Percentiles rank a stretch among this genome's conserved stretches.
Evolutionary conservation across 2,888 invertebrate genomes (phyloP).

Genomic region (Euzophera pinguis): DNA sequence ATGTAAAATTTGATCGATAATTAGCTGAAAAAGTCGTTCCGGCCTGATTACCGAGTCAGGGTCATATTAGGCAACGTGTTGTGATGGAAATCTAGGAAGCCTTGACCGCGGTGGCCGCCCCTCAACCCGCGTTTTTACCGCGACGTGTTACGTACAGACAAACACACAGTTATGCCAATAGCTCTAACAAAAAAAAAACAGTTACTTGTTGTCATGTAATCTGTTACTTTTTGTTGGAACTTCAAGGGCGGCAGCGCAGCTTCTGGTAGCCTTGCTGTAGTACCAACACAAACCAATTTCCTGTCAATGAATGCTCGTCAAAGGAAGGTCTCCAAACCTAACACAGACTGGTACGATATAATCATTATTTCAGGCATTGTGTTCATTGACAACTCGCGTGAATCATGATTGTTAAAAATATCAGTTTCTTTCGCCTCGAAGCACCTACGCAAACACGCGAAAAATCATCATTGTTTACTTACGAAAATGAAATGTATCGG

Average conservation of each 20-base stretch:
- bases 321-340: background rate
- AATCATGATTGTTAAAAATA: background rate
- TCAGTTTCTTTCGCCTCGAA: background rate
- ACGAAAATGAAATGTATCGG: constrained; percentile 10
- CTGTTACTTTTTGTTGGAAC: constrained; percentile 1
- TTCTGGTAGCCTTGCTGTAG: background rate
- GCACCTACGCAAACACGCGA: background rate
- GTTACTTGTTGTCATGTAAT: constrained; percentile 11
- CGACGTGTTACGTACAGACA: constrained; percentile 16
- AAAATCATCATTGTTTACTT: constrained; percentile 4
- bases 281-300: constrained; percentile 1
- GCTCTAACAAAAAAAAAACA: background rate
- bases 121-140: constrained; percentile 57
- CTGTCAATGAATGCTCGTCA: background rate
- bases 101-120: constrained; percentile 65
- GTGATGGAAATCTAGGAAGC: constrained; percentile 60
- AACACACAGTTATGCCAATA: constrained; percentile 4
- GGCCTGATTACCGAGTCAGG: constrained; percentile 74
- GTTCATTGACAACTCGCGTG: constrained; percentile 2
- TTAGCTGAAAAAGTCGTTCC: constrained; percentile 69
- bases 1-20: constrained; percentile 50
- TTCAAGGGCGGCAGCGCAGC: constrained; percentile 3
- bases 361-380: background rate
- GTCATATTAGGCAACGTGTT: constrained; percentile 65
- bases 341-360: background rate